Evolutionary conservation across 2,888 invertebrate genomes (phyloP), one percentile per base, ranked within the genome.

Genomic region (Acrobasis repandana): DNA sequence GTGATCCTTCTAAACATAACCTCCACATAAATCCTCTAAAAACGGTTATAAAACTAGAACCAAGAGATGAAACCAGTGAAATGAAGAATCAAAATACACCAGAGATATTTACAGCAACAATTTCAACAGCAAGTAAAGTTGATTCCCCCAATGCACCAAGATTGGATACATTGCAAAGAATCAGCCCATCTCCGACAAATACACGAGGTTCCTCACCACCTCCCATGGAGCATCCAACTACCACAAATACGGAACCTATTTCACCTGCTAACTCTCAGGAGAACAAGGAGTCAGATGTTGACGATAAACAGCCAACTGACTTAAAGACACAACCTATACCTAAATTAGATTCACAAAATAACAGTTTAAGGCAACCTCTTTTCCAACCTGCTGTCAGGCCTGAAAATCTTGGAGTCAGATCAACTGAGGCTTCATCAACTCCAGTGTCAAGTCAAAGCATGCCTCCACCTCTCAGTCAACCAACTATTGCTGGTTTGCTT

Each of bases 401-500:
- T 54, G 92, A 93, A 68, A 90, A 85, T 74, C 82, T 85, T 69
- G 92, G 83, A 56, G 80, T 80, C 60, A 80, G 90, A 79, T 76
- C 88, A 61, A 85, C 83, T 64, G 90, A 85, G 74, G 76, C 83
- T 64, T 75, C 83, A 58, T 77, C 70, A 61, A 85, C 75, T 63
- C 86, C 87, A 65, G 87, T 85, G 34, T 80, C 86, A 63, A 85
- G 71, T n/a, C 90, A 86, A 67, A 86, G 73, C 66, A 87, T 90
- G 88, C 88, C 87, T 38, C 90, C 91, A 59, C 90, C 88, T 43
- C 86, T 93, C 9, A 92, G 89, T 47, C 94, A 94, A 74, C 90
- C 94, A 28, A 93, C 94, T 14, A 82, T 94, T 59, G 88, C 93
- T 49, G 93, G 93, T 33, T 78, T 94, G 48, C 82, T 94, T 80